A percentile compares a stretch with the other conserved stretches of the same genome.
phyloP scores from a whole-genome alignment of 2,888 invertebrate genomes.

The Polydrusus tereticollis region DNA sequence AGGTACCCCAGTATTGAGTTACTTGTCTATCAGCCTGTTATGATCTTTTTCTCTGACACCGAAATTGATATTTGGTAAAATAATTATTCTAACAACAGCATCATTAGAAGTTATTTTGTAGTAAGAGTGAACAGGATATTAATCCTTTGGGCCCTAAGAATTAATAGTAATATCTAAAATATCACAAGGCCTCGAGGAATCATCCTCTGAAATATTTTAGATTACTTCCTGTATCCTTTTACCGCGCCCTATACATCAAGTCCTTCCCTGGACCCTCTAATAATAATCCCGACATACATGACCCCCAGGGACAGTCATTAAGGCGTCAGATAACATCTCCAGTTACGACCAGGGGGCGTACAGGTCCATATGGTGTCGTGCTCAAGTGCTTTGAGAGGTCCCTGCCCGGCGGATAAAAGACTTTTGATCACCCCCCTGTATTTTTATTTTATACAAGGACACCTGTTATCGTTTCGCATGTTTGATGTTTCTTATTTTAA shows the following conservation, averaged over 20 bases:
- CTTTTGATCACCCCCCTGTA: constrained; percentile 47
- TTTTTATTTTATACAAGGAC: constrained; percentile 48
- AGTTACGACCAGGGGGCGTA: constrained; percentile 63
- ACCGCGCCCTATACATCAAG: neutral
- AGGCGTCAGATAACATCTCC: constrained; percentile 66
- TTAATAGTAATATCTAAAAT: no score
- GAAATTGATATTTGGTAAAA: no score
- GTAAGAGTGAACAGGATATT: no score
- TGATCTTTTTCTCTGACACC: no score
- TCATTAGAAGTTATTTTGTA: no score
- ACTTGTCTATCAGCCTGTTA: no score
- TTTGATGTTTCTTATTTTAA: constrained; percentile 1
- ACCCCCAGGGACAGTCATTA: constrained; percentile 64
- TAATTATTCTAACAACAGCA: no score
- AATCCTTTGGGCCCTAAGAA: no score
- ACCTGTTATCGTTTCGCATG: constrained; percentile 43
- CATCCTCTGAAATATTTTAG: no score
- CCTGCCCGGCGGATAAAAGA: constrained; percentile 36
- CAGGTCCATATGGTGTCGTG: constrained; percentile 63
- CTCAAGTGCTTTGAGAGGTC: constrained; percentile 61
- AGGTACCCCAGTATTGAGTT: no score
- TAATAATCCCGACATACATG: constrained; percentile 49
- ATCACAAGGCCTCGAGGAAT: no score
- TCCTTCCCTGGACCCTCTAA: constrained; percentile 34
- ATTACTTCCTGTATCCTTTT: no score